Percentiles rank a stretch among this genome's conserved stretches.
These are phyloP conservation scores for Telmatherina bonti DNA, from an alignment of 2,797 vertebrate genomes.

Conservation along the genomic window DNA sequence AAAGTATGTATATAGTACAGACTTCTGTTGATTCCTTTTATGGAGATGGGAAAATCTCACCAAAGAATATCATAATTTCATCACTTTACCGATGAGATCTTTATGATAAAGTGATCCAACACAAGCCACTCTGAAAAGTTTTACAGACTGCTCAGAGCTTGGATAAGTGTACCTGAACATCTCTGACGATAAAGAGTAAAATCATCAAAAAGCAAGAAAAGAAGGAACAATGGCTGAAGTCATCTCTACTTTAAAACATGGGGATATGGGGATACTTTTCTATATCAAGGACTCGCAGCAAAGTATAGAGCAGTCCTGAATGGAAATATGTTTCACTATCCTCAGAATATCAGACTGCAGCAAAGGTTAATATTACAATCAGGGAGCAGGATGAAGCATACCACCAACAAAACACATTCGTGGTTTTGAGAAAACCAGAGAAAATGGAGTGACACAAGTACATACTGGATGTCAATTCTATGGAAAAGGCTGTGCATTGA, in stretches of 20 bases:
- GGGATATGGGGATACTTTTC: too few relatives aligned
- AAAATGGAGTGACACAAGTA: background rate
- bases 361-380: background rate
- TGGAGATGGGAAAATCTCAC: background rate
- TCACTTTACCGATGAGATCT: background rate
- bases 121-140: background rate
- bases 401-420: background rate
- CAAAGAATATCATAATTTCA: background rate
- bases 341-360: background rate
- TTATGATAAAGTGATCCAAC: background rate
- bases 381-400: background rate
- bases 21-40: too few relatives aligned
- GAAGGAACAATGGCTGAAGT: too few relatives aligned
- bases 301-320: background rate
- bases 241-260: background rate
- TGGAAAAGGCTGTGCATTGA: background rate
- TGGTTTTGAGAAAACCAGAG: background rate
- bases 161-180: background rate
- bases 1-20: background rate
- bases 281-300: background rate
- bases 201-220: background rate
- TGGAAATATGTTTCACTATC: background rate
- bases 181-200: background rate
- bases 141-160: background rate
- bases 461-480: background rate